Conservation (phyloP, 37 sponge, comb jelly and placozoan genomes). For the Axinella damicornis region DNA sequence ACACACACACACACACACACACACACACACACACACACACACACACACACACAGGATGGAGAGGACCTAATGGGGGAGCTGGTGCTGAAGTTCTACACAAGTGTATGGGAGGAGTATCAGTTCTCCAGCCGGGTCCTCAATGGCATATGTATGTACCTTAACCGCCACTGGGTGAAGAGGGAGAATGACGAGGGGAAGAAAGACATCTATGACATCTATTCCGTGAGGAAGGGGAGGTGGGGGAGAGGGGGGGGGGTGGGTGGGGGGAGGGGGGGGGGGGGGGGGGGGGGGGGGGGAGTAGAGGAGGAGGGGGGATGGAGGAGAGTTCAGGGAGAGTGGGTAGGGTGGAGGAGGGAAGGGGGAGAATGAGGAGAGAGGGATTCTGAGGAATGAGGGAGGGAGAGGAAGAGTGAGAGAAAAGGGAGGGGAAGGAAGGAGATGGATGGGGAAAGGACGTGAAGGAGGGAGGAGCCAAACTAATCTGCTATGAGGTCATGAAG, state of each 20-base stretch:
- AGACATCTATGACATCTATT: constrained; percentile 91
- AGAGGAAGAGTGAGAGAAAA: too few species aligned
- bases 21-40: background rate
- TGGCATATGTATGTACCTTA: constrained; percentile 96
- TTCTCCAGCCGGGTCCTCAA: constrained; percentile 95
- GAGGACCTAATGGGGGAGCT: constrained; percentile 71
- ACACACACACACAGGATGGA: constrained; percentile 46
- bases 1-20: too few species aligned
- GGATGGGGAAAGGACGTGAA: too few species aligned
- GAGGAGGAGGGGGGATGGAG: too few species aligned
- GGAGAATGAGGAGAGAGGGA: background rate
- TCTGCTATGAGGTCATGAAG: too few species aligned
- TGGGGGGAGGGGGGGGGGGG: background rate
- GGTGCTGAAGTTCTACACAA: constrained; percentile 85
- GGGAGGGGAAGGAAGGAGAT: too few species aligned
- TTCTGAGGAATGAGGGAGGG: background rate
- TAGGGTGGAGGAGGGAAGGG: too few species aligned
- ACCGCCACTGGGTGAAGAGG: constrained; percentile 98
- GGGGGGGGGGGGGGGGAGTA: background rate
- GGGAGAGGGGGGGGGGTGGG: background rate
- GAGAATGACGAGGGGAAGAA: constrained; percentile 98
- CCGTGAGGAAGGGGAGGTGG: constrained; percentile 37
- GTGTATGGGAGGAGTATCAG: constrained; percentile 90
- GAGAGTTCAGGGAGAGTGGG: background rate
- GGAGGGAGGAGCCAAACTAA: too few species aligned